A percentile compares a stretch with the other conserved stretches of the same genome.
These are phyloP conservation scores for Ctenosaura bakeri DNA, from an alignment of 2,797 vertebrate species.

Conservation along the genomic window DNA sequence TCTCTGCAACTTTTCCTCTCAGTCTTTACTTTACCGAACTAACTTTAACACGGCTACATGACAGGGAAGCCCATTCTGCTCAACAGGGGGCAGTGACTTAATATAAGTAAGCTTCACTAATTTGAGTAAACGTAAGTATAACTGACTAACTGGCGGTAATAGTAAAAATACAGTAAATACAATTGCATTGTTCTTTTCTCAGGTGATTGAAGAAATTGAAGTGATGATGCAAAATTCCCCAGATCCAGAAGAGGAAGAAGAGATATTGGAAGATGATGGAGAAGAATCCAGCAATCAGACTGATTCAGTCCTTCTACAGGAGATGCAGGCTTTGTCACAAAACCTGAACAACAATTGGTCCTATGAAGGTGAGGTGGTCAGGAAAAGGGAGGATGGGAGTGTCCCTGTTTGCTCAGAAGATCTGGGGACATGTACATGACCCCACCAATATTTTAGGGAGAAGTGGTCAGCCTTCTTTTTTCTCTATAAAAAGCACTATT, in stretches of 20 bases:
- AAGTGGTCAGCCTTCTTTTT: neutral
- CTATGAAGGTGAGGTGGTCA: slow-evolving; percentile 84
- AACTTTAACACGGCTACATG: too few species aligned
- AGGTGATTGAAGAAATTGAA: slow-evolving; percentile 96
- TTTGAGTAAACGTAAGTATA: too few species aligned
- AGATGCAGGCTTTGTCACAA: slow-evolving; percentile 89
- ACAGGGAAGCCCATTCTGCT: too few species aligned
- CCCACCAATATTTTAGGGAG: neutral
- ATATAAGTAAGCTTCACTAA: too few species aligned
- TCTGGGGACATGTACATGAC: too few species aligned
- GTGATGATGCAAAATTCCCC: slow-evolving; percentile 98
- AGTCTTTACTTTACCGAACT: too few species aligned
- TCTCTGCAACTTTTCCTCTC: too few species aligned
- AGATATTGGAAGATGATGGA: slow-evolving; percentile 88
- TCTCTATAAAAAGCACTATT: neutral
- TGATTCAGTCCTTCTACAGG: slow-evolving; percentile 88
- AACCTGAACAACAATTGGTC: slow-evolving; percentile 93
- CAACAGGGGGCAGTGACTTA: too few species aligned
- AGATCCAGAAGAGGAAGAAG: slow-evolving; percentile 90
- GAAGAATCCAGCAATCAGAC: slow-evolving; percentile 83
- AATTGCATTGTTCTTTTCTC: slow-evolving; percentile 24
- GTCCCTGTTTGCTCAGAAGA: too few species aligned
- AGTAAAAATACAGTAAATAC: too few species aligned
- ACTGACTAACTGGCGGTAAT: too few species aligned
- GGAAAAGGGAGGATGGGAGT: fast-evolving